phyloP scores from a whole-genome alignment of 2,113 vertebrate species.

The Microtus oregoni region DNA sequence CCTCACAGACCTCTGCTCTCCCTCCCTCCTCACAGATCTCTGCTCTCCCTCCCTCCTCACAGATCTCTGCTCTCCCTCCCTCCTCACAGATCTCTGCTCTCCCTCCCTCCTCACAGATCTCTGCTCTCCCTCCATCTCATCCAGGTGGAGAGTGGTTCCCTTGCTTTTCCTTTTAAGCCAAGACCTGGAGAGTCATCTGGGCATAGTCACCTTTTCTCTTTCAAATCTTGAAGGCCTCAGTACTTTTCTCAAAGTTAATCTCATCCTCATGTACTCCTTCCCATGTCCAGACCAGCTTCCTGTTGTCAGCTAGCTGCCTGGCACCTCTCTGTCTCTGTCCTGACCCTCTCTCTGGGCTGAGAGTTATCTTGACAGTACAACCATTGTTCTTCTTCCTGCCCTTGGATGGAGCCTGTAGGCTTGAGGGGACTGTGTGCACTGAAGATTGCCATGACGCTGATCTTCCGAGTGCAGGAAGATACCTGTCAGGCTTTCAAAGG shows the following conservation, averaged over 20 bases:
- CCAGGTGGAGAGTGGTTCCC: background rate
- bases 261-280: background rate
- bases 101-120: background rate
- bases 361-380: background rate
- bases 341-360: background rate
- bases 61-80: too few relatives aligned
- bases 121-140: background rate
- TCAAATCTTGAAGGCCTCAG: background rate
- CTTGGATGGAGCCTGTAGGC: background rate
- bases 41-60: too few relatives aligned
- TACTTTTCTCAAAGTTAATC: background rate
- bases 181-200: background rate
- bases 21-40: background rate
- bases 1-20: background rate
- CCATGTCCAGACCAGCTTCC: fast-evolving
- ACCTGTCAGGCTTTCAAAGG: conserved; percentile 73
- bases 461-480: conserved; percentile 75
- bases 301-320: background rate
- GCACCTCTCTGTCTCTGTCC: background rate
- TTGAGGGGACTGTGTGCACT: background rate
- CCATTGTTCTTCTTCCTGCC: background rate
- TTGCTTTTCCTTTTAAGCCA: background rate
- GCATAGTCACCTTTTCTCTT: background rate
- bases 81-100: background rate
- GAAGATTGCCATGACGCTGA: conserved; percentile 60